These are phyloP conservation scores for Drosophila stalkeri DNA, from an alignment of 2,888 invertebrate genomes.

Conservation along the genomic window DNA sequence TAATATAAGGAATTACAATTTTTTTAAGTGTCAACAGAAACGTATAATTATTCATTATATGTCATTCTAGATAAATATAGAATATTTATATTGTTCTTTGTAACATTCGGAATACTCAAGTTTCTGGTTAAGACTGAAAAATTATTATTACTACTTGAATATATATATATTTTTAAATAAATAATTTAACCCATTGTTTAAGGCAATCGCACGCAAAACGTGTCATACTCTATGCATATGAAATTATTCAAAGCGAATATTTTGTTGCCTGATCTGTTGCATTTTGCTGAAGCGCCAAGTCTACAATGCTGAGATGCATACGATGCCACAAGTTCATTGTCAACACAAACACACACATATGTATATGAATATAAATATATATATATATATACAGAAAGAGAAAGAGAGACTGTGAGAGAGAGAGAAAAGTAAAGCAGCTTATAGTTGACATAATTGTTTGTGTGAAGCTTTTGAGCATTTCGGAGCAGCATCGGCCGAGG, in stretches of 20 bases:
- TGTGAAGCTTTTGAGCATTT: conserved; percentile 35
- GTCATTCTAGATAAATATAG: no score
- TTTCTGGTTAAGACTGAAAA: no score
- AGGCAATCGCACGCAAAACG: background rate
- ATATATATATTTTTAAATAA: no score
- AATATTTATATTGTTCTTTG: no score
- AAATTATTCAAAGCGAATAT: conserved; percentile 19
- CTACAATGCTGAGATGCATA: conserved; percentile 61
- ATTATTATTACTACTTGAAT: no score
- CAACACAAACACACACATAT: conserved; percentile 35
- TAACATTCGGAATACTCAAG: no score
- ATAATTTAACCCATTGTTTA: no score
- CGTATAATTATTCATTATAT: no score
- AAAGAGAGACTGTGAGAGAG: no score
- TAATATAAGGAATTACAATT: no score
- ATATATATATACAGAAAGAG: no score
- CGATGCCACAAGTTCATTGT: conserved; percentile 64
- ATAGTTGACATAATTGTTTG: conserved; percentile 62
- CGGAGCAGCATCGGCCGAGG: conserved; percentile 19
- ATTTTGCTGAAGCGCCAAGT: conserved; percentile 46
- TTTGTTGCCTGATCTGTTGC: conserved; percentile 21
- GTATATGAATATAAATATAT: background rate
- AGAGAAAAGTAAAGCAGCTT: conserved; percentile 28
- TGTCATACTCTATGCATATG: background rate
- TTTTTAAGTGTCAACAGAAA: no score